A percentile compares a stretch with the other conserved stretches of the same genome.
Evolutionary conservation across 2,113 vertebrate species (phyloP).

Genomic region (Dipodomys ordii): DNA sequence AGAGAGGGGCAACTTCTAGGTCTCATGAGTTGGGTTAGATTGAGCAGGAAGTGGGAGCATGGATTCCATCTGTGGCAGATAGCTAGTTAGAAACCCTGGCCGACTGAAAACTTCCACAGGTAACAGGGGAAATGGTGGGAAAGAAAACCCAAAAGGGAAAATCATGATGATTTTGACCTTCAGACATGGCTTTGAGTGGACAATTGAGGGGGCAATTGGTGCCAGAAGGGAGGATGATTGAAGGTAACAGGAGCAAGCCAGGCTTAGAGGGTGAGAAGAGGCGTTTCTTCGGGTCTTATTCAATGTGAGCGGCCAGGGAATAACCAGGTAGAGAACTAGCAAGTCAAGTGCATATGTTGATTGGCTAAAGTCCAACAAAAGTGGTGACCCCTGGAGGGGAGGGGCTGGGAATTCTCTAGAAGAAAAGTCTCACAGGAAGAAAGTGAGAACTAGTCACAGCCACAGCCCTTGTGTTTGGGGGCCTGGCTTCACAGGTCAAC

Average conservation of each 20-base stretch:
- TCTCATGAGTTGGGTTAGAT: neutral
- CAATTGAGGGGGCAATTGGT: neutral
- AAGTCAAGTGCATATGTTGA: neutral
- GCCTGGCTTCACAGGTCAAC: neutral
- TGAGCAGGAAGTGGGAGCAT: neutral
- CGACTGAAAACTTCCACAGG: neutral
- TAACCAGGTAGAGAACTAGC: neutral
- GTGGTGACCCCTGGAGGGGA: neutral
- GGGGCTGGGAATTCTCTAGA: neutral
- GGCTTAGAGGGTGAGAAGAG: neutral
- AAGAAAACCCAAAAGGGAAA: neutral
- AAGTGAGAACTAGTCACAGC: neutral
- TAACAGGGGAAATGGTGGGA: neutral
- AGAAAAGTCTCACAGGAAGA: neutral
- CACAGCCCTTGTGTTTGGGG: neutral
- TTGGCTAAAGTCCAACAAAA: neutral
- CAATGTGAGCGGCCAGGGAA: neutral
- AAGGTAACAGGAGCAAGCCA: neutral
- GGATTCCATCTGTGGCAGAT: neutral
- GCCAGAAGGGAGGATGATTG: neutral
- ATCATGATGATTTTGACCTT: rapidly evolving
- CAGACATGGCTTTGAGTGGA: neutral
- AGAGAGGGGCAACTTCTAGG: neutral
- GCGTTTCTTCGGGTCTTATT: neutral
- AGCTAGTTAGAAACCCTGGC: neutral